Evolutionary conservation across 2,797 vertebrate species (phyloP).

Genomic region (Chromis chromis): DNA sequence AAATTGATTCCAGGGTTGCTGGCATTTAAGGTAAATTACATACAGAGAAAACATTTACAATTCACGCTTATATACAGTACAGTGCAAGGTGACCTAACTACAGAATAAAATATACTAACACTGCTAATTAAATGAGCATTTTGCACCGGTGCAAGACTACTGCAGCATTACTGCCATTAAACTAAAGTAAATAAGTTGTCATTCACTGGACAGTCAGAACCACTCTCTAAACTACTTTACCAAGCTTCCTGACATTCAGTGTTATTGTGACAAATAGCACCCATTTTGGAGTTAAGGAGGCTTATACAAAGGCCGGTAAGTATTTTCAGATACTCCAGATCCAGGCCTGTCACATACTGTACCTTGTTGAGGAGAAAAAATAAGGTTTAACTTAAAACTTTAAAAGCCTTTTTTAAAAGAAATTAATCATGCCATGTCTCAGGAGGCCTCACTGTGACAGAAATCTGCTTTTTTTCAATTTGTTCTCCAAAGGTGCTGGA

Average conservation of each 20-base stretch:
- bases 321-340: conserved; percentile 17
- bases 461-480: conserved; percentile 28
- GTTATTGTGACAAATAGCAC: conserved; percentile 48
- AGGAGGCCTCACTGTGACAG: background rate
- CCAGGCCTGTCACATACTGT: conserved; percentile 14
- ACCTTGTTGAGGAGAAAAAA: background rate
- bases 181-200: conserved; percentile 11
- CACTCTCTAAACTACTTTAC: conserved; percentile 18
- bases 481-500: conserved; percentile 19
- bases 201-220: conserved; percentile 20
- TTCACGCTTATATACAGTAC: background rate
- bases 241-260: conserved; percentile 12
- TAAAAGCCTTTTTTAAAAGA: conserved; percentile 3
- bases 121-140: background rate
- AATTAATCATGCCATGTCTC: conserved; percentile 1
- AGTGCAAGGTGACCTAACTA: background rate
- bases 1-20: background rate
- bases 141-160: background rate
- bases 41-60: background rate
- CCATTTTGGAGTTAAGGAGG: conserved; percentile 30
- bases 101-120: background rate
- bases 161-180: background rate
- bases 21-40: background rate
- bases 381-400: background rate
- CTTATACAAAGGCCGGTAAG: conserved; percentile 19